These are phyloP conservation scores for Chaunax sp. DNA, from an alignment of 2,797 vertebrate genomes.

Conservation along the genomic window DNA sequence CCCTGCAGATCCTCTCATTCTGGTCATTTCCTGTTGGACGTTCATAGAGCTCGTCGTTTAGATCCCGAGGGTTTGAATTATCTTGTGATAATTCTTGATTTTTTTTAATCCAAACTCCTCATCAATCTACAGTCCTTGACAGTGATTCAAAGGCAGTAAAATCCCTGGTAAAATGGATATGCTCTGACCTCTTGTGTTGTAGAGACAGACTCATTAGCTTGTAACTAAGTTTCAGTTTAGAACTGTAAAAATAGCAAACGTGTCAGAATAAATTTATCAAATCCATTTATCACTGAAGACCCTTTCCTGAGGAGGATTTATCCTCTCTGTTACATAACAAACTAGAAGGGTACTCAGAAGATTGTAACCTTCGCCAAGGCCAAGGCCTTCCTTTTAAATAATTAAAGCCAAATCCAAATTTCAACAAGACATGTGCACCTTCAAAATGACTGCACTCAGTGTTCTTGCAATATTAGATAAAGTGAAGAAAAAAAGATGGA, in stretches of 20 bases:
- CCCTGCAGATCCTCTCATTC: not conserved
- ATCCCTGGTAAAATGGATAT: conserved; percentile 41
- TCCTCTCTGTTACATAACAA: too few species aligned
- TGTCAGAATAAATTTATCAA: conserved; percentile 15
- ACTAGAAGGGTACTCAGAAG: too few species aligned
- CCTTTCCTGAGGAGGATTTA: too few species aligned
- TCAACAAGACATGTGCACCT: too few species aligned
- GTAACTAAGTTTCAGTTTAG: conserved; percentile 7
- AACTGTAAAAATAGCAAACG: conserved; percentile 3
- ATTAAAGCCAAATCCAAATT: too few species aligned
- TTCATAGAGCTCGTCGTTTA: not conserved
- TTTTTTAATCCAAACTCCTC: conserved; percentile 37
- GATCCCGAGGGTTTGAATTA: not conserved
- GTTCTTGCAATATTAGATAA: too few species aligned
- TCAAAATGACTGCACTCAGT: too few species aligned
- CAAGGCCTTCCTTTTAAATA: too few species aligned
- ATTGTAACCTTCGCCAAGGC: too few species aligned
- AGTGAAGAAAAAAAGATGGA: too few species aligned
- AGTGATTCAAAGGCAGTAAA: conserved; percentile 21
- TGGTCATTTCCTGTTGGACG: conserved; percentile 16
- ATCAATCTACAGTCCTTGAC: conserved; percentile 55
- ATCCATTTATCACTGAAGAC: too few species aligned
- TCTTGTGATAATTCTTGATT: conserved; percentile 29
- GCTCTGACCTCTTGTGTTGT: not conserved
- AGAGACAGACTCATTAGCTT: conserved; percentile 1